Percentiles rank a stretch among this genome's conserved stretches.
phyloP scores from a whole-genome alignment of 1,140 invertebrate genomes.

The Meloidogyne exigua region DNA sequence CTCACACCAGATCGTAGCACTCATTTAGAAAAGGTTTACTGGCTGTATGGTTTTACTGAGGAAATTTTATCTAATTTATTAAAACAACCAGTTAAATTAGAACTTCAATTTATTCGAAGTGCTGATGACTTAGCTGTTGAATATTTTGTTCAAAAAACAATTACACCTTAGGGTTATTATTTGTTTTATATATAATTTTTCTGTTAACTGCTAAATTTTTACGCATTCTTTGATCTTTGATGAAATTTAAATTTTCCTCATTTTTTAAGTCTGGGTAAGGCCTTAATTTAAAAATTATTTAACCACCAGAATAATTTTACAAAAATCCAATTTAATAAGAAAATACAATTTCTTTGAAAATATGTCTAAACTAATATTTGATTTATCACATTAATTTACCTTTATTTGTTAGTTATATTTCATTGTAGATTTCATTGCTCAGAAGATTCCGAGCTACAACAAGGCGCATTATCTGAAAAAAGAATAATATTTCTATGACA shows the following conservation, averaged over 20 bases:
- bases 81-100: constrained; percentile 61
- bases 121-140: constrained; percentile 56
- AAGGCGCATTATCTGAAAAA: constrained; percentile 22
- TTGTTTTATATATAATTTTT: no score
- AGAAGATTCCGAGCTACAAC: constrained; percentile 23
- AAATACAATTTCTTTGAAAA: no score
- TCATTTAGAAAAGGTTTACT: constrained; percentile 50
- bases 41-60: constrained; percentile 62
- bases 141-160: constrained; percentile 40
- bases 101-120: constrained; percentile 57
- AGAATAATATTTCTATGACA: background rate
- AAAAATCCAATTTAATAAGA: no score
- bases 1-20: constrained; percentile 35
- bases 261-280: no score
- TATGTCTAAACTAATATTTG: background rate
- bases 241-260: no score
- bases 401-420: background rate
- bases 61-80: constrained; percentile 58
- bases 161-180: background rate
- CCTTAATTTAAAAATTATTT: no score
- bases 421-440: constrained; percentile 23
- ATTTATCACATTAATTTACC: constrained; percentile 9
- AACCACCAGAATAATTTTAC: no score
- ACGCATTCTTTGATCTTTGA: no score
- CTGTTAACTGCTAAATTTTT: no score